Evolutionary conservation across 1,140 invertebrate genomes (phyloP).

Genomic region (Dryas iulia): DNA sequence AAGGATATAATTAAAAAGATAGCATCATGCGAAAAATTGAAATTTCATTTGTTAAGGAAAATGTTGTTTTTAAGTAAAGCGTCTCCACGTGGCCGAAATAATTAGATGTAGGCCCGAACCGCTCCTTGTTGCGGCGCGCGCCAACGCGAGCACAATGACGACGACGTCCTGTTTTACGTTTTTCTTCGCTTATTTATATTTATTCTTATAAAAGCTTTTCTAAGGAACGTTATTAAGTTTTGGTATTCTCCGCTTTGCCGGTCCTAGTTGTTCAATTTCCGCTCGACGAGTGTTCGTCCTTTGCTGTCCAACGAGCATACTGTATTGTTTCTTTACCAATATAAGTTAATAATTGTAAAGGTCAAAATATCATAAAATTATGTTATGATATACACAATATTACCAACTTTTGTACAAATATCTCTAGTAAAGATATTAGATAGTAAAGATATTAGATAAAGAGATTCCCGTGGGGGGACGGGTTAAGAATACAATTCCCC

Average conservation of each 20-base stretch:
- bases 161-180: not conserved
- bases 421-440: too few relatives aligned
- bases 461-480: too few relatives aligned
- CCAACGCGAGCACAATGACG: not conserved
- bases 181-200: not conserved
- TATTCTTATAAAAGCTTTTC: not conserved
- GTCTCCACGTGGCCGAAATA: not conserved
- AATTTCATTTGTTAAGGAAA: conserved; percentile 6
- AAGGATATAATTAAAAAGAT: conserved; percentile 11
- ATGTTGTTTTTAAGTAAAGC: not conserved
- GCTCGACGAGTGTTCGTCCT: not conserved
- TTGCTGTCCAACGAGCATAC: not conserved
- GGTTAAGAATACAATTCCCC: too few relatives aligned
- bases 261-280: not conserved
- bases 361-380: not conserved
- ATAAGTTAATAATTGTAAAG: not conserved
- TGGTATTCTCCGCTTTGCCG: not conserved
- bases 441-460: too few relatives aligned
- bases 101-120: not conserved
- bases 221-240: not conserved
- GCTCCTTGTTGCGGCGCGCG: not conserved
- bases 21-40: conserved; percentile 12
- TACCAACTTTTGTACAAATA: too few relatives aligned
- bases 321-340: not conserved
- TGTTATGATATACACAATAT: not conserved